Percentiles rank a stretch among this genome's conserved stretches.
Conservation (phyloP, 92 coral and sea anemone genomes). For the Phenganax subtilis region DNA sequence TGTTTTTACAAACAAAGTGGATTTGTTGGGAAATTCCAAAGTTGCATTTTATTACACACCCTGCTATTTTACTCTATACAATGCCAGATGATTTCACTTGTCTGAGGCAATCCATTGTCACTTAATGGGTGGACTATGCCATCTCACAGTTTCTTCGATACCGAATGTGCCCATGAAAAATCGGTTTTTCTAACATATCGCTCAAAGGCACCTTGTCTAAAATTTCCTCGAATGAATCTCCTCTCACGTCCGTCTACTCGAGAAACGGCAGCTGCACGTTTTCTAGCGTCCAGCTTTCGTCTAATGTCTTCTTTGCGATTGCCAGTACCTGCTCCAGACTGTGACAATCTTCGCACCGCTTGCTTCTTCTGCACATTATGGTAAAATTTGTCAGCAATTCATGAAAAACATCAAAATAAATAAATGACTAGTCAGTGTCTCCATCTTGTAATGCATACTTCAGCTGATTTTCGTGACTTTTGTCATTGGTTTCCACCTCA, state of each 20-base stretch:
- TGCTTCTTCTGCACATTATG: constrained; percentile 56
- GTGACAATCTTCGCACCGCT: constrained; percentile 80
- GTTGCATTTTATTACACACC: too few species aligned
- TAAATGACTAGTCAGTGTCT: not conserved
- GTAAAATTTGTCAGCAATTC: not conserved
- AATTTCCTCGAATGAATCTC: not conserved
- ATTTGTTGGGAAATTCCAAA: too few species aligned
- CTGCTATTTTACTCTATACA: too few species aligned
- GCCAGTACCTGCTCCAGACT: constrained; percentile 42
- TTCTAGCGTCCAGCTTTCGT: constrained; percentile 32
- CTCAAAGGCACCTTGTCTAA: constrained; percentile 27
- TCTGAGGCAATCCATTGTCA: too few species aligned
- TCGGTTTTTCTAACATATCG: not conserved
- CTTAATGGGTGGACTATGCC: too few species aligned
- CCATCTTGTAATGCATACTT: not conserved
- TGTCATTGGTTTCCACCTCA: too few species aligned
- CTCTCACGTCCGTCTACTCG: constrained; percentile 5
- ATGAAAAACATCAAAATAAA: not conserved
- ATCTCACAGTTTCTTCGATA: too few species aligned
- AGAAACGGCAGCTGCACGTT: constrained; percentile 16
- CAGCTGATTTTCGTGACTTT: not conserved
- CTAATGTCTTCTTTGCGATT: constrained; percentile 30
- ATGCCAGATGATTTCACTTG: too few species aligned
- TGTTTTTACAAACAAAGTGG: too few species aligned
- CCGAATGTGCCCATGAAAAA: not conserved